Percentiles rank a stretch among this genome's conserved stretches.
phyloP scores from a whole-genome alignment of 2,888 invertebrate species.

The Rapana venosa region DNA sequence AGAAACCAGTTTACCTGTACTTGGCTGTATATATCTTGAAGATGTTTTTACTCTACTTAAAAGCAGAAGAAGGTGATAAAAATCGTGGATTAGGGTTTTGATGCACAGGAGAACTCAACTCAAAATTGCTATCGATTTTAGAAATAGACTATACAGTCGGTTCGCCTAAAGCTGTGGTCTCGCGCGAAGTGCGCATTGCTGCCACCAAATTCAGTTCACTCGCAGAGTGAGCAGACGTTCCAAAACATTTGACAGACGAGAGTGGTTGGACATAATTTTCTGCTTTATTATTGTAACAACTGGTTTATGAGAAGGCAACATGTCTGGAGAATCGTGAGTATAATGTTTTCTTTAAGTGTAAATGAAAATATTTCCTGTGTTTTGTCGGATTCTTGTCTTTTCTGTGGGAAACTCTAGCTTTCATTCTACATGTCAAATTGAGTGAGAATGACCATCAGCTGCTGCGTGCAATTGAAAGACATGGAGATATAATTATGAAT shows the following conservation, averaged over 20 bases:
- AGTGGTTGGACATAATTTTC: background rate
- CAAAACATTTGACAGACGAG: background rate
- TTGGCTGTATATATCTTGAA: background rate
- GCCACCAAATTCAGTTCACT: conserved; percentile 18
- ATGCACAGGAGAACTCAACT: background rate
- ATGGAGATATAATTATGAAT: background rate
- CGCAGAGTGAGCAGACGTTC: background rate
- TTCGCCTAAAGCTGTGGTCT: conserved; percentile 13
- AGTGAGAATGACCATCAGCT: background rate
- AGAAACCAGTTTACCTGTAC: background rate
- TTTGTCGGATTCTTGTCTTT: background rate
- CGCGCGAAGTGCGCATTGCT: conserved; percentile 30
- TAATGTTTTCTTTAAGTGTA: background rate
- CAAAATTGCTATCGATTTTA: background rate
- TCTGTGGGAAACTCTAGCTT: background rate
- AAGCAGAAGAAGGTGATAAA: background rate
- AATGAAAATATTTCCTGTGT: background rate
- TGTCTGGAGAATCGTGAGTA: conserved; percentile 43
- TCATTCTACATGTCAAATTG: too few species aligned
- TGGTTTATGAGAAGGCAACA: conserved; percentile 3
- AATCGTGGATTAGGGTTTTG: background rate
- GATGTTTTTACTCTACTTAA: background rate
- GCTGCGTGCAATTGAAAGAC: background rate
- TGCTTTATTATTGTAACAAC: background rate
- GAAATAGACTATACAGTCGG: conserved; percentile 9